These are phyloP conservation scores for Borostomias antarcticus DNA, from an alignment of 2,797 vertebrate genomes.

Conservation along the genomic window DNA sequence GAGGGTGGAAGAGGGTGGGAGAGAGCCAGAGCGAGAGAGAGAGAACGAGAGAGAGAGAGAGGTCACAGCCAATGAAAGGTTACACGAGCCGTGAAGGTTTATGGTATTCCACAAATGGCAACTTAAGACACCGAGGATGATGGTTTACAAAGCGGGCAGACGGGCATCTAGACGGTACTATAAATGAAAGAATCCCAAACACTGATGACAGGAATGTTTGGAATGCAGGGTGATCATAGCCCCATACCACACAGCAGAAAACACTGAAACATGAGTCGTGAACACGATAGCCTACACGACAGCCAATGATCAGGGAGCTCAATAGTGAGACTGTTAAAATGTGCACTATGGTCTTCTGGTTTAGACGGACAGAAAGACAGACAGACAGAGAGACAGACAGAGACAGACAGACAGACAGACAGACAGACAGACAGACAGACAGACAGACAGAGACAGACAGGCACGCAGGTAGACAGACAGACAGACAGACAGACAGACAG, in stretches of 20 bases:
- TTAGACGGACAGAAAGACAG: not conserved
- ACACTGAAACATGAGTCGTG: constrained; percentile 7
- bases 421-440: not conserved
- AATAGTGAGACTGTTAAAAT: constrained; percentile 3
- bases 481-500: not conserved
- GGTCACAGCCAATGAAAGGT: not conserved
- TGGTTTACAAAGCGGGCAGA: not conserved
- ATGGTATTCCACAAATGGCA: constrained; percentile 4
- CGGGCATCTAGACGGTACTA: not conserved
- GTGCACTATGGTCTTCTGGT: not conserved
- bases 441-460: not conserved
- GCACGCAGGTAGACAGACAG: not conserved
- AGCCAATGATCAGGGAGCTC: not conserved
- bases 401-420: not conserved
- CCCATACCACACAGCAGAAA: not conserved
- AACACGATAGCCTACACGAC: not conserved
- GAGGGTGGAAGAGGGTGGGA: not conserved
- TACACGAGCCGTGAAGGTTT: not conserved
- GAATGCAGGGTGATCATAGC: constrained; percentile 14
- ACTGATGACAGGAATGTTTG: not conserved
- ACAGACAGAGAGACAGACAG: not conserved
- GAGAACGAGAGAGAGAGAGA: not conserved
- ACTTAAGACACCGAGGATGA: constrained; percentile 5
- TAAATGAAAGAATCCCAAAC: constrained; percentile 5
- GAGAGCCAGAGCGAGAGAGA: not conserved